Evolutionary conservation across 2,113 vertebrate species (phyloP), one percentile per base, ranked within the genome.

Genomic region (Lutjanus erythropterus): DNA sequence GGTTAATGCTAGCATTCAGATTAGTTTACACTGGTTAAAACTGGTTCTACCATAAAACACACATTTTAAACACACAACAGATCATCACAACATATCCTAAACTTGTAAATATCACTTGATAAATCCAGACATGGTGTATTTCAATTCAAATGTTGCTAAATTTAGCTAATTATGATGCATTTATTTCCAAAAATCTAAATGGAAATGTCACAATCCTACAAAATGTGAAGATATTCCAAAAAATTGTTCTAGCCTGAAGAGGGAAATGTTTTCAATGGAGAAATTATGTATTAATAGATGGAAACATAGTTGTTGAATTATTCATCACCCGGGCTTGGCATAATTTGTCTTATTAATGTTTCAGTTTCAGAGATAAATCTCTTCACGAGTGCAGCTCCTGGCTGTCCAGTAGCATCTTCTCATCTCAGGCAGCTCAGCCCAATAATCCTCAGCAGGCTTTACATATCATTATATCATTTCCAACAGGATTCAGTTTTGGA

Each of bases 331-430:
- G 53, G 44, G n/a, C 76, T 69, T 41, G 50, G 69, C 18, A 79
- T 52, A 50, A 80, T 76, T 81, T 73, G 47, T 65, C 78, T 59
- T 68, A 78, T 81, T 75, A 85, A 72, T 84, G 80, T 73, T 84
- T 81, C 55, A 75, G 49, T 68, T 62, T 50, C 33, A 27, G 44
- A 53, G 39, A 52, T 61, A 74, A 79, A 86, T 58, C 58, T 78
- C 73, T 31, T 67, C 50, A 46, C n/a, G 27, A 12, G 49, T 60
- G 56, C 75, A 69, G 68, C 53, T 78, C 35, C 64, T 46, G 61
- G 23, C 53, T n/a, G 56, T 69, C 72, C 33, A 58, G 37, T 37
- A 33, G 12, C 53, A 59, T 76, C 52, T 47, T 73, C 33, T 75
- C 23, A 80, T 69, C 72, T 14, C 56, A 46, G n/a, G 27, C 2